These are phyloP conservation scores for Augochlora pura DNA, from an alignment of 1,140 invertebrate species.

Conservation along the genomic window DNA sequence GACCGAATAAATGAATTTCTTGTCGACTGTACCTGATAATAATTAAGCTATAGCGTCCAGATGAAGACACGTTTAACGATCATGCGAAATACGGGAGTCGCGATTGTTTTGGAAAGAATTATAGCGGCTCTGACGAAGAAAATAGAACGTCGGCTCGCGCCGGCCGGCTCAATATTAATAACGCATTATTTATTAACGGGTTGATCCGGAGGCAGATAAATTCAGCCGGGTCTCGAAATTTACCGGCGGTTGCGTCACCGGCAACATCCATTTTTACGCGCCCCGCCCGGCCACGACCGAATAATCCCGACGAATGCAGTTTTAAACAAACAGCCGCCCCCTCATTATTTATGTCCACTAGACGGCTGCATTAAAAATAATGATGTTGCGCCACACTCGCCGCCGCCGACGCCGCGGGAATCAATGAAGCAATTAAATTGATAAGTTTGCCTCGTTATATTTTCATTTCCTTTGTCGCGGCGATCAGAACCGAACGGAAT, in stretches of 20 bases:
- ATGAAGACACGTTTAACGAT: too few relatives aligned
- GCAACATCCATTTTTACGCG: constrained; percentile 28
- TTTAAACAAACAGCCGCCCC: constrained; percentile 38
- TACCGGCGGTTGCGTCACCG: constrained; percentile 5
- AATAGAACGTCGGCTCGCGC: too few relatives aligned
- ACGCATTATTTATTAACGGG: constrained; percentile 15
- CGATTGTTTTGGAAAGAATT: too few relatives aligned
- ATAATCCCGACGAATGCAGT: constrained; percentile 39
- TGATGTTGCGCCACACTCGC: constrained; percentile 27
- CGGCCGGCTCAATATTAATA: constrained; percentile 5
- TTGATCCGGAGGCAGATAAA: constrained; percentile 16
- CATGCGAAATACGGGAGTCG: too few relatives aligned
- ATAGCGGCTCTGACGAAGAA: too few relatives aligned
- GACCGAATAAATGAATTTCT: too few relatives aligned
- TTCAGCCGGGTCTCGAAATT: not conserved
- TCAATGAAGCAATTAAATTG: constrained; percentile 51
- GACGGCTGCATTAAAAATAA: constrained; percentile 44
- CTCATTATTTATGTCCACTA: constrained; percentile 48
- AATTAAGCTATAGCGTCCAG: too few relatives aligned
- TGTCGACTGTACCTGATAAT: too few relatives aligned
- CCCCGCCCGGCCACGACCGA: constrained; percentile 1
- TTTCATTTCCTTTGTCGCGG: constrained; percentile 32
- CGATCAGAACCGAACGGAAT: constrained; percentile 27
- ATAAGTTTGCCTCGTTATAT: constrained; percentile 46
- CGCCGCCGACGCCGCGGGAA: constrained; percentile 12